Conservation (phyloP, 1,140 invertebrate genomes). For the Bombus fervidus region DNA sequence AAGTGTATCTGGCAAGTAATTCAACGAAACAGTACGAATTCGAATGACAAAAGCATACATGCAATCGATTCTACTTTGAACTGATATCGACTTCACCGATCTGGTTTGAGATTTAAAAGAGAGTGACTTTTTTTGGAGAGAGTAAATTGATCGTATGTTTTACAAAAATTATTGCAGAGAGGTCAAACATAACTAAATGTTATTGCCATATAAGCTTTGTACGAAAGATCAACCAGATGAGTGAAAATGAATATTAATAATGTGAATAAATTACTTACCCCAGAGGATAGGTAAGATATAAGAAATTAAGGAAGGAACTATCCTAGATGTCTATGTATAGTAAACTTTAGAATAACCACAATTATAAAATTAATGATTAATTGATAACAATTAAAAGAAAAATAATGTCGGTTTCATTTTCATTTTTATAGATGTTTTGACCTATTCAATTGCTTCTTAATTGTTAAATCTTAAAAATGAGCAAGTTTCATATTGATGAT, state of each 20-base stretch:
- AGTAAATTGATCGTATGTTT: background rate
- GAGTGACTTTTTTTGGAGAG: background rate
- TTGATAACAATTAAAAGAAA: no score
- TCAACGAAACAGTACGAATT: background rate
- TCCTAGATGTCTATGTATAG: background rate
- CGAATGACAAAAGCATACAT: background rate
- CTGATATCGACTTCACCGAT: background rate
- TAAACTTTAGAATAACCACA: background rate
- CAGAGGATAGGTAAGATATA: background rate
- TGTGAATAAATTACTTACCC: conserved; percentile 26
- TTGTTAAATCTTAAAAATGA: no score
- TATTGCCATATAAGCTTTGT: background rate
- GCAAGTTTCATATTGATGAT: no score
- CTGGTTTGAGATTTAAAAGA: background rate
- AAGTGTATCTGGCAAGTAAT: background rate
- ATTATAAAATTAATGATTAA: no score
- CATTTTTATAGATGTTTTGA: background rate
- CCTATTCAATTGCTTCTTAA: no score
- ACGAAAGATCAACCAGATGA: background rate
- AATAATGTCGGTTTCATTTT: background rate
- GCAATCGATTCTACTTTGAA: background rate
- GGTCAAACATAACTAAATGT: no score
- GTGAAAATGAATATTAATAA: background rate
- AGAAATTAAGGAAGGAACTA: background rate
- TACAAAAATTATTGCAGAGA: background rate